phyloP scores from a whole-genome alignment of 2,888 invertebrate genomes.

The Cetonia aurata region DNA sequence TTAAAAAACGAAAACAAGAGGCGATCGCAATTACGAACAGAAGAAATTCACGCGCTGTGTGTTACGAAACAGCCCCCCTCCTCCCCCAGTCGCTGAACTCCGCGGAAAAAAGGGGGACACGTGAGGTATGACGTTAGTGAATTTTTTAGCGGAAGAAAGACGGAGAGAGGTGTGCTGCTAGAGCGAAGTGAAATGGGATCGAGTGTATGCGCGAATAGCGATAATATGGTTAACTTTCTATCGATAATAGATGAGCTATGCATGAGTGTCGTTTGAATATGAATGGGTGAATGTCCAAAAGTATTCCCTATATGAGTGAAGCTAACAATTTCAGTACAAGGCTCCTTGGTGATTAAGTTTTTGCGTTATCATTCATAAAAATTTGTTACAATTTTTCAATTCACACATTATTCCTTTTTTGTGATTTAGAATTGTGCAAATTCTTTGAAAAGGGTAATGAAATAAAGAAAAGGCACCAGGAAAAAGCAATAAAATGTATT shows the following conservation, averaged over 20 bases:
- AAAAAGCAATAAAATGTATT: no score
- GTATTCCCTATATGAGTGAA: no score
- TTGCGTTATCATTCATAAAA: no score
- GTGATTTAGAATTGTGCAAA: no score
- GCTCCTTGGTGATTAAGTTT: no score
- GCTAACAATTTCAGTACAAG: no score
- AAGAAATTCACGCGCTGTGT: constrained; percentile 42
- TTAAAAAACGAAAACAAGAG: constrained; percentile 35
- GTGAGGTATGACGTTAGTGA: background rate
- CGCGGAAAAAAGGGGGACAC: constrained; percentile 23
- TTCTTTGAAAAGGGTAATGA: no score
- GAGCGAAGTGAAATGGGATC: constrained; percentile 27
- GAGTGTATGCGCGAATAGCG: constrained; percentile 19
- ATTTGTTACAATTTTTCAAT: no score
- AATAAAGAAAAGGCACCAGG: no score
- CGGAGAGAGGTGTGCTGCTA: background rate
- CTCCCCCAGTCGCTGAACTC: constrained; percentile 31
- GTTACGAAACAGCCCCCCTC: constrained; percentile 28
- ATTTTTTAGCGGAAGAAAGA: background rate
- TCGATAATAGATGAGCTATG: background rate
- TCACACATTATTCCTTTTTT: no score
- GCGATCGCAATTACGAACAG: constrained; percentile 36
- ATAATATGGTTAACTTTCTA: constrained; percentile 33
- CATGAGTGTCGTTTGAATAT: no score
- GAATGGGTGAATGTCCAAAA: no score